Conservation (phyloP, 2,113 vertebrate species). For the Hiodon alosoides region DNA sequence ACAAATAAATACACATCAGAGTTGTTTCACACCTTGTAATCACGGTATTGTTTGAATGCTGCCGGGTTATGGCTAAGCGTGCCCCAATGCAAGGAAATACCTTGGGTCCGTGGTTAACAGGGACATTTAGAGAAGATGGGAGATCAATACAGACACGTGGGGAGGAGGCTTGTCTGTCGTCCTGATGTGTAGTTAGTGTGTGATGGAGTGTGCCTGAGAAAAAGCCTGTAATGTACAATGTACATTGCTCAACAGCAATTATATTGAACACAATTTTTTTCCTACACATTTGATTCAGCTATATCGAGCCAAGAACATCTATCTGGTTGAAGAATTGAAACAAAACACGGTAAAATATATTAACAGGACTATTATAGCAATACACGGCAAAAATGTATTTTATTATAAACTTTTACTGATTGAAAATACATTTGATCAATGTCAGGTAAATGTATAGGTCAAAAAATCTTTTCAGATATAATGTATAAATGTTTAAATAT, state of each 20-base stretch:
- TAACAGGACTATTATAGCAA: no score
- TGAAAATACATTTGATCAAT: no score
- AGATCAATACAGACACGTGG: constrained; percentile 74
- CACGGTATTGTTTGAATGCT: constrained; percentile 33
- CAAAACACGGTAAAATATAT: no score
- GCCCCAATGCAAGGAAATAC: constrained; percentile 66
- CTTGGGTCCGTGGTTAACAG: constrained; percentile 69
- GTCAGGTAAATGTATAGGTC: no score
- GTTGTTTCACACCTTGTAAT: constrained; percentile 58
- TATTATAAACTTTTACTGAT: no score
- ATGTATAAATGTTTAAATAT: no score
- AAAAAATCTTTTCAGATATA: no score
- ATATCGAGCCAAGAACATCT: no score
- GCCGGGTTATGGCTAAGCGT: constrained; percentile 70
- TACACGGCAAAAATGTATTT: no score
- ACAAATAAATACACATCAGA: constrained; percentile 40
- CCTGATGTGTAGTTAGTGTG: constrained; percentile 65
- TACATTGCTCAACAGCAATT: constrained; percentile 17
- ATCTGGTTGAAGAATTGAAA: no score
- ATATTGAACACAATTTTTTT: constrained; percentile 10
- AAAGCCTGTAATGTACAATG: constrained; percentile 9
- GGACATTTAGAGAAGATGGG: constrained; percentile 76
- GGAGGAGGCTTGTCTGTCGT: constrained; percentile 69
- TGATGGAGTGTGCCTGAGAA: constrained; percentile 44
- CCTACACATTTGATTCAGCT: no score